Base-by-base conservation (phyloP, 2,888 invertebrate genomes). In the Drosophila borborema region DNA sequence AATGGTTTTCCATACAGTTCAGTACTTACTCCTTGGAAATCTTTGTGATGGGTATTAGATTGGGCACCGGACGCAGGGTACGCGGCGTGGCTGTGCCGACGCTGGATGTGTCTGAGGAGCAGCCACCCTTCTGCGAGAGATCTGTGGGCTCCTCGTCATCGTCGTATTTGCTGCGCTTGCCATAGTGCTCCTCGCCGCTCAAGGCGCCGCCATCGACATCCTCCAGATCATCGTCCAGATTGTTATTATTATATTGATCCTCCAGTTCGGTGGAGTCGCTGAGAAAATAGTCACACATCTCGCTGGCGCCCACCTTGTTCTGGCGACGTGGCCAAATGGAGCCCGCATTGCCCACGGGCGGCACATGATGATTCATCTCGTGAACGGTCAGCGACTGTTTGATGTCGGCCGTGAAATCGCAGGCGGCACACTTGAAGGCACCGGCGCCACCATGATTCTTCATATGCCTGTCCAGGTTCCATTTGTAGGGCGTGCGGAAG, bases 381-480 rank as follows among this genome's bases (percentile, higher is more conserved):
- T 98, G 98, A 72, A 97, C 97, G 18, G 98, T 98, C 91, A 98
- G 94, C 92, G 97, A 97, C 92, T 98, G 98, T 92, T 97, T 97
- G 92, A 98, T 98, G 91, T 98, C 97, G 41, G 98, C 97, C 14
- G 97, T 97, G 92, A 98, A 98, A 93, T 97, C 97, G 93, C 98
- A 98, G 81, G 96, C 96, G 48, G 96, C 95, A 93, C 98, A 98
- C 90, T 96, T 95, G 93, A 97, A 97, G 74, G 96, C 96, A n/a
- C 97, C 97, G 64, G 94, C 95, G 4, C 97, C 97, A 75, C 96
- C 96, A 94, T 98, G 98, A 92, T 98, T 98, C 93, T 97, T 97
- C 94, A 97, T 97, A 92, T 99, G 99, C 9, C 98, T 95, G 92
- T 98, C 98, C 93, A 98, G 94, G 93, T 98, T 98, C 96, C 98